Conservation (phyloP, 2,797 vertebrate genomes). For the Martes flavigula region DNA sequence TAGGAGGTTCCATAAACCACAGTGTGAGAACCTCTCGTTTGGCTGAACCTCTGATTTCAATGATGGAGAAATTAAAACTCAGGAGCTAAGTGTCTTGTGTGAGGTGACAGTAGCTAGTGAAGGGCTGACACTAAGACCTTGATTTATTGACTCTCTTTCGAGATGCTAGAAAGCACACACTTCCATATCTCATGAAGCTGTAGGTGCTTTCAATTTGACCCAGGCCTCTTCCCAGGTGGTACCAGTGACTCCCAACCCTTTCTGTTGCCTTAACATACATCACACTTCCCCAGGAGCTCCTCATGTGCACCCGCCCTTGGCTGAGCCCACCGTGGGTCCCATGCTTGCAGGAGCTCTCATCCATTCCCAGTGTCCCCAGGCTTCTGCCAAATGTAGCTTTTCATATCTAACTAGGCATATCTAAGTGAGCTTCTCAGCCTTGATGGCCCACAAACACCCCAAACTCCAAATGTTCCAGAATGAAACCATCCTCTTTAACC, state of each 20-base stretch:
- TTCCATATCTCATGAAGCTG: background rate
- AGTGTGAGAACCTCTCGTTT: background rate
- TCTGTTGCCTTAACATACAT: background rate
- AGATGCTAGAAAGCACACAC: background rate
- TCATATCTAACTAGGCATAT: background rate
- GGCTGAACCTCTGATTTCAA: background rate
- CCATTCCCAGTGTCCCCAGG: background rate
- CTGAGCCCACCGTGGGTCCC: background rate
- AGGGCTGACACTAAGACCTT: background rate
- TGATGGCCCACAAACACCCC: background rate
- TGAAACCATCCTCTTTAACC: background rate
- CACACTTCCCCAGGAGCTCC: background rate
- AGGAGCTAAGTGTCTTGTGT: background rate
- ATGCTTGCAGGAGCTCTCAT: background rate
- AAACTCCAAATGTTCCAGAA: background rate
- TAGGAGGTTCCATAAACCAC: background rate
- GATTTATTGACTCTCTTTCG: background rate
- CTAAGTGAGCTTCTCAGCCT: background rate
- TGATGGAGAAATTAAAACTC: background rate
- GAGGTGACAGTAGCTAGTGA: background rate
- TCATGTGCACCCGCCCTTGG: background rate
- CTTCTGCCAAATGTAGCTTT: background rate
- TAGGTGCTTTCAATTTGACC: background rate
- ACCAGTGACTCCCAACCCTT: background rate
- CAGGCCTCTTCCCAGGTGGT: background rate